Evolutionary conservation across 1,140 invertebrate species (phyloP).

Genomic region (Zelostemma sp.): DNA sequence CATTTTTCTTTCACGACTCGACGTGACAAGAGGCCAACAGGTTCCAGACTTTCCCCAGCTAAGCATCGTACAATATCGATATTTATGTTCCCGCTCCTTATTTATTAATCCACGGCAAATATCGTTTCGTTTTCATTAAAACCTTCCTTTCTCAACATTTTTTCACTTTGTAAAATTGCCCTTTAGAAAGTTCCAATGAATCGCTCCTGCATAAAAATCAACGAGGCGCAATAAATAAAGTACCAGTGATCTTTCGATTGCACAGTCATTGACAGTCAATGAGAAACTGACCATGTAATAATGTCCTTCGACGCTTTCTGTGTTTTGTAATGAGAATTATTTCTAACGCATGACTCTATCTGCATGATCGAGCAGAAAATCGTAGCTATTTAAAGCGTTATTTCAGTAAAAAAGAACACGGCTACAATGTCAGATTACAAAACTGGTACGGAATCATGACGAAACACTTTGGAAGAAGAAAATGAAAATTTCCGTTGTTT

Average conservation of each 20-base stretch:
- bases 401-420: too few species aligned
- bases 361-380: conserved; percentile 7
- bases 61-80: too few species aligned
- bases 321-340: conserved; percentile 13
- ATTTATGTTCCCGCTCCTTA: too few species aligned
- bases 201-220: conserved; percentile 10
- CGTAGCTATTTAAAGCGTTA: not conserved
- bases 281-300: conserved; percentile 7
- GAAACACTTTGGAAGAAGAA: too few species aligned
- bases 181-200: conserved; percentile 6
- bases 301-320: conserved; percentile 27
- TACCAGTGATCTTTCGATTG: conserved; percentile 20
- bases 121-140: too few species aligned
- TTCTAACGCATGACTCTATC: conserved; percentile 15
- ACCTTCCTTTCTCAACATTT: too few species aligned
- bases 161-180: too few species aligned
- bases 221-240: conserved; percentile 1
- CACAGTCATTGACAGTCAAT: conserved; percentile 11
- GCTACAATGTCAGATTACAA: too few species aligned
- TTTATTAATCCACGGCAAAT: too few species aligned
- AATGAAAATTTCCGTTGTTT: too few species aligned
- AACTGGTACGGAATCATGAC: too few species aligned
- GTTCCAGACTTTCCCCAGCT: too few species aligned
- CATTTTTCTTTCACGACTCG: conserved; percentile 13
- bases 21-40: conserved; percentile 16